Conservation (phyloP, 1,140 invertebrate genomes). For the Cyphomyrmex costatus region DNA sequence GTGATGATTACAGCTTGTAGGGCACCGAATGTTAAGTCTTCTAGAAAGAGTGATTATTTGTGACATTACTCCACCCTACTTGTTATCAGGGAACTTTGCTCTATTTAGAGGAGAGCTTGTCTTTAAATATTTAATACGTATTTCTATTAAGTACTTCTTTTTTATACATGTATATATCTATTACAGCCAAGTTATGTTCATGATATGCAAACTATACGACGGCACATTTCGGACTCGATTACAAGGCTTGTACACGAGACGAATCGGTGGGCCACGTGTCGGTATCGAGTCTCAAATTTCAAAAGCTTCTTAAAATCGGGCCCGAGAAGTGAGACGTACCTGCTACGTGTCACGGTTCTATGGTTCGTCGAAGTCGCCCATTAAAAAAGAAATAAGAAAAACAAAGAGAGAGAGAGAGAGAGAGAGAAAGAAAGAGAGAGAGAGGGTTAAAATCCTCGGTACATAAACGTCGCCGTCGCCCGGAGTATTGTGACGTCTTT, state of each 20-base stretch:
- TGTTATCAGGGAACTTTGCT: background rate
- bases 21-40: slow-evolving; percentile 18
- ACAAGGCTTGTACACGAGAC: slow-evolving; percentile 42
- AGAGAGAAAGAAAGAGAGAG: background rate
- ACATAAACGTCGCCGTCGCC: background rate
- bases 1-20: slow-evolving; percentile 43
- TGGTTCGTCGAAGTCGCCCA: slow-evolving; percentile 39
- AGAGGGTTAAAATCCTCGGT: slow-evolving; percentile 17
- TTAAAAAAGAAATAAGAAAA: background rate
- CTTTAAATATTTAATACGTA: slow-evolving; percentile 16
- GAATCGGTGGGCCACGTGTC: slow-evolving; percentile 57
- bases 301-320: slow-evolving; percentile 58
- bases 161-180: background rate
- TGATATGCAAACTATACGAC: slow-evolving; percentile 1
- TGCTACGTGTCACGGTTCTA: slow-evolving; percentile 49
- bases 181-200: background rate
- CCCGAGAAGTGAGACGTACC: slow-evolving; percentile 59
- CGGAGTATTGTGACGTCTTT: slow-evolving; percentile 29
- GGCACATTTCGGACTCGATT: slow-evolving; percentile 30
- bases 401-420: background rate
- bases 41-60: slow-evolving; percentile 25
- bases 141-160: background rate
- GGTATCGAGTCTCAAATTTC: slow-evolving; percentile 54
- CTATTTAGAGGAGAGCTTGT: background rate
- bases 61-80: background rate